These are phyloP conservation scores for Acanthis flammea DNA, from an alignment of 2,797 vertebrate species.

Conservation along the genomic window DNA sequence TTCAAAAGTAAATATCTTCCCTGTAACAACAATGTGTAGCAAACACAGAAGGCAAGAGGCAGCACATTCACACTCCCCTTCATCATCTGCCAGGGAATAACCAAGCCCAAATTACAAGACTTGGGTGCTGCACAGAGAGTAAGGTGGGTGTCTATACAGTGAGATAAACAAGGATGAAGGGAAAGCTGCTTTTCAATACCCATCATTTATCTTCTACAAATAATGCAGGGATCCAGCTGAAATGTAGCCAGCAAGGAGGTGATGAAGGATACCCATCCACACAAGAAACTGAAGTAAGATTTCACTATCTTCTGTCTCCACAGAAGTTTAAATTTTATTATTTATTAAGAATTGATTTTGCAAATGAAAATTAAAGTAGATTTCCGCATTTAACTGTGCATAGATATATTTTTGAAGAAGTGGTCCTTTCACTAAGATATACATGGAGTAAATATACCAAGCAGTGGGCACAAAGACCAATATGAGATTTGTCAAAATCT, in stretches of 20 bases:
- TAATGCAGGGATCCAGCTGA: neutral
- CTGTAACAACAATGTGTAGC: neutral
- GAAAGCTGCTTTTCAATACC: neutral
- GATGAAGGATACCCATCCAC: accelerated
- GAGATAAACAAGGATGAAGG: neutral
- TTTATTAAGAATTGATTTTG: neutral
- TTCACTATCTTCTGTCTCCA: neutral
- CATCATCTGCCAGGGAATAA: neutral
- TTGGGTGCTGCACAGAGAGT: neutral
- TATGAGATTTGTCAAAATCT: neutral
- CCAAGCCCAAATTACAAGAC: neutral
- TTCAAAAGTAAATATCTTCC: neutral
- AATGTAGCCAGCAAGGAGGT: neutral
- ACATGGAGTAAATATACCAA: neutral
- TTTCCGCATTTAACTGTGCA: neutral
- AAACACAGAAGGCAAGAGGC: neutral
- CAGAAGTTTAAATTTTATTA: neutral
- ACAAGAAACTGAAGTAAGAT: neutral
- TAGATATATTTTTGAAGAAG: neutral
- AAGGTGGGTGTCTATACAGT: neutral
- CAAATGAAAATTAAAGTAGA: neutral
- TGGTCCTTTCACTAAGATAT: neutral
- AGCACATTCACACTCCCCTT: neutral
- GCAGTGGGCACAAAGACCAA: neutral
- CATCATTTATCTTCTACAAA: neutral